Evolutionary conservation across 2,888 invertebrate genomes (phyloP), one percentile per base, ranked within the genome.

Genomic region (Lagria hirta): DNA sequence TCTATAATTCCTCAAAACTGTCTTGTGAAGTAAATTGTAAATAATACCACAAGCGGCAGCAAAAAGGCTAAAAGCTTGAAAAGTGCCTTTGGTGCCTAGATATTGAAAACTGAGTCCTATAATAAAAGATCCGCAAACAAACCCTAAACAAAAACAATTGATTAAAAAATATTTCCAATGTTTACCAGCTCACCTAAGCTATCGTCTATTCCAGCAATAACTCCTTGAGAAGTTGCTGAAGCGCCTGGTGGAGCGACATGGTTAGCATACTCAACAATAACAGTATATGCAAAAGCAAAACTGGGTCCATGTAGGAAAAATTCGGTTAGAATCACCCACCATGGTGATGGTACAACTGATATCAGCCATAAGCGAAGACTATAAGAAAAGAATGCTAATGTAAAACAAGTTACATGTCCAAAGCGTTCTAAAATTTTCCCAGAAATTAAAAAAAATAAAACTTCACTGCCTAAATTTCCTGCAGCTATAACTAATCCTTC

Each of bases 201-300:
- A 62, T 91, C 91, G 62, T 90, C 90, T 82, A 89, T 83, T 8
- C 89, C 89, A 1, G 89, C 88, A 20, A 88, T 86, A 16, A 91
- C 78, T 0, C 90, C 90, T 66, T 91, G 91, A 42, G 91, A 83
- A 0, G 90, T 90, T 4, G 89, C 89, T 3, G 87, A 86, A 43
- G 88, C 83, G 0, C 90, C 72, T 12, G 68, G 62, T 1, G 79
- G 78, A 3, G 79, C 72, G 17, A 78, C 63, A 2, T 68, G 72
- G 52, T 77, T 76, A 1, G 78, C 79, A 49, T 78, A 80, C 0
- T 78, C 77, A 8, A 90, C 89, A 48, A 91, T 87, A 0, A 84
- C 84, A 0, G 88, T 81, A 64, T 92, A 92, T 56, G 87, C 86
- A 0, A 92, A 72, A 0, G 92, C 93, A 70, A 91, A 94, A 0